Conservation (phyloP, 2,797 vertebrate genomes). For the Chlorospingus flavigularis region DNA sequence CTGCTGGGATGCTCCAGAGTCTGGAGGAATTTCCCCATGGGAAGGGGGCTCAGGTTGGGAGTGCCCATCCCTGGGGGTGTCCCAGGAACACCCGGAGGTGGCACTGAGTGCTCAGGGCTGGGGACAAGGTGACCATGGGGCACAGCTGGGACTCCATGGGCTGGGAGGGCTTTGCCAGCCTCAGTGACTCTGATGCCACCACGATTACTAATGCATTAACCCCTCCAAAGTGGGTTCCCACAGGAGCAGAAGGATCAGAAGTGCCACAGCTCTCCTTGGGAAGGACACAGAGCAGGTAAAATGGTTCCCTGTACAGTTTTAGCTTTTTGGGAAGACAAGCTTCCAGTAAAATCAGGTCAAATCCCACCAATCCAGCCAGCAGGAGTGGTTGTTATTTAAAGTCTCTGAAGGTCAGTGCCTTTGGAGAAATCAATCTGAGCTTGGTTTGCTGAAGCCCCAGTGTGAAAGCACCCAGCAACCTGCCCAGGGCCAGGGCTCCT, state of each 20-base stretch:
- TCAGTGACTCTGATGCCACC: not conserved
- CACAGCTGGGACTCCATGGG: not conserved
- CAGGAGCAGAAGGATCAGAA: not conserved
- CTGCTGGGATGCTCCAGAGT: accelerated
- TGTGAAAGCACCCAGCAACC: not conserved
- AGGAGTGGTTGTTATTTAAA: not conserved
- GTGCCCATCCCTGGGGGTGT: not conserved
- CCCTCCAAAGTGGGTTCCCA: not conserved
- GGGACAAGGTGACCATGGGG: accelerated
- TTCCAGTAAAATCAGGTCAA: not conserved
- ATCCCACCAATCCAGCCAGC: not conserved
- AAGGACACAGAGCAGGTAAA: not conserved
- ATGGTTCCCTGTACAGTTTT: not conserved
- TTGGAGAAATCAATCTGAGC: not conserved
- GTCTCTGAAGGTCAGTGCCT: not conserved
- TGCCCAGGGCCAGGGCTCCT: not conserved
- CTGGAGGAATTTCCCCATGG: not conserved
- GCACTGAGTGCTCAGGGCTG: not conserved
- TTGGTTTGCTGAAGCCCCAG: not conserved
- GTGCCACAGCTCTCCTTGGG: not conserved
- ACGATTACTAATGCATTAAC: accelerated
- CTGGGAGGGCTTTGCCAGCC: not conserved
- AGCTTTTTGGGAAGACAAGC: not conserved
- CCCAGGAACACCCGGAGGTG: accelerated
- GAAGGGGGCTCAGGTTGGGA: accelerated